phyloP scores from a whole-genome alignment of 1,140 invertebrate species.

The Brachionus calyciflorus region DNA sequence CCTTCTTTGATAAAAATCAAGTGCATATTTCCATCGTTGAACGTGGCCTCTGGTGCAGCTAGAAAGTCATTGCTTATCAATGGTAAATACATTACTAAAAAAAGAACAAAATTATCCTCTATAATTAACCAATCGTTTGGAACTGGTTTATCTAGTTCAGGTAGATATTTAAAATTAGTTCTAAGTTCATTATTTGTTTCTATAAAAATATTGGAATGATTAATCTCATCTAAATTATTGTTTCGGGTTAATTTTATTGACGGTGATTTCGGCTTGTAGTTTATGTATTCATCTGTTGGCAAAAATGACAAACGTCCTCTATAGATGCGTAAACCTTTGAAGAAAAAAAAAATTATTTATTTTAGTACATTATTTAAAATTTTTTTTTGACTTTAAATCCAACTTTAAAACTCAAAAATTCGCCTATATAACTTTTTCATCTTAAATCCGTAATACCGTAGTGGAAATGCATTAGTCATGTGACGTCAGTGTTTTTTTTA shows the following conservation, averaged over 20 bases:
- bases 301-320: constrained; percentile 64
- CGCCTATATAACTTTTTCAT: too few species aligned
- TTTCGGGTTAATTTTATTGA: not conserved
- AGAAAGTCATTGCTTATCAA: constrained; percentile 80
- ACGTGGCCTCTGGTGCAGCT: constrained; percentile 76
- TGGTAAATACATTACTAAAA: constrained; percentile 79
- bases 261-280: not conserved
- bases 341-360: not conserved
- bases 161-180: constrained; percentile 58
- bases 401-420: too few species aligned
- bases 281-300: constrained; percentile 50
- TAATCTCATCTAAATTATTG: constrained; percentile 17
- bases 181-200: constrained; percentile 7
- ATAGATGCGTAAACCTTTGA: constrained; percentile 64
- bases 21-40: constrained; percentile 86
- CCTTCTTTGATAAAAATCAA: constrained; percentile 73
- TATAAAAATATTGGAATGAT: constrained; percentile 38
- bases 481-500: too few species aligned
- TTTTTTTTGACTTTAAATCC: too few species aligned
- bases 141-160: constrained; percentile 72
- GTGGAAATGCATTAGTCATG: too few species aligned
- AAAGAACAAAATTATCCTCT: constrained; percentile 79
- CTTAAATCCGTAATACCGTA: too few species aligned
- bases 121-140: constrained; percentile 73
- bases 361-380: not conserved